Evolutionary conservation across 1,140 invertebrate genomes (phyloP).

Genomic region (Drosophila chauvacae): DNA sequence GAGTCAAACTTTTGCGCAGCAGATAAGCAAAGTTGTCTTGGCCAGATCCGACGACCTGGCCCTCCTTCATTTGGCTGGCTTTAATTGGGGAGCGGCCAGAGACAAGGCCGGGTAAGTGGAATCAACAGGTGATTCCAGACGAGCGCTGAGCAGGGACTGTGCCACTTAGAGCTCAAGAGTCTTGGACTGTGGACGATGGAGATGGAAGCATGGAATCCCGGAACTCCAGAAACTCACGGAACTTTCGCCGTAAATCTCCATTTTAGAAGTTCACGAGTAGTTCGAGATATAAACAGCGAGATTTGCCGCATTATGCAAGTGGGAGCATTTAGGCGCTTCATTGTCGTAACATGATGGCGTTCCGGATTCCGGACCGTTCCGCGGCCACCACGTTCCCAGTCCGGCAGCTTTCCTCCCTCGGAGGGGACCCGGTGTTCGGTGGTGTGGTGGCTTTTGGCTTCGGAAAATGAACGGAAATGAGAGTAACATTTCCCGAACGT

Average conservation of each 20-base stretch:
- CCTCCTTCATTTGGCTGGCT: conserved; percentile 25
- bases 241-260: conserved; percentile 45
- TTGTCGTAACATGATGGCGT: conserved; percentile 33
- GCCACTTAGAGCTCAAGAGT: conserved; percentile 4
- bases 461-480: too few relatives aligned
- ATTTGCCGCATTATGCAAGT: conserved; percentile 65
- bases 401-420: conserved; percentile 26
- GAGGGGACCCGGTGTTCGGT: conserved; percentile 4
- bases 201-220: not conserved
- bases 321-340: conserved; percentile 48
- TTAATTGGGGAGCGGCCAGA: conserved; percentile 52
- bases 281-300: conserved; percentile 42
- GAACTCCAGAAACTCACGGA: not conserved
- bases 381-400: conserved; percentile 57
- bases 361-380: conserved; percentile 34
- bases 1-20: conserved; percentile 49
- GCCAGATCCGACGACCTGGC: conserved; percentile 15
- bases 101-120: conserved; percentile 7
- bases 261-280: conserved; percentile 46
- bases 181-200: not conserved
- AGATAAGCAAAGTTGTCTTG: conserved; percentile 54
- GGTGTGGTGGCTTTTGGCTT: conserved; percentile 2
- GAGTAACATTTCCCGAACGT: too few relatives aligned
- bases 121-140: conserved; percentile 68
- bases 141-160: not conserved